A percentile compares a stretch with the other conserved stretches of the same genome.
Evolutionary conservation across 2,113 vertebrate genomes (phyloP).

Genomic region (Gulo gulo): DNA sequence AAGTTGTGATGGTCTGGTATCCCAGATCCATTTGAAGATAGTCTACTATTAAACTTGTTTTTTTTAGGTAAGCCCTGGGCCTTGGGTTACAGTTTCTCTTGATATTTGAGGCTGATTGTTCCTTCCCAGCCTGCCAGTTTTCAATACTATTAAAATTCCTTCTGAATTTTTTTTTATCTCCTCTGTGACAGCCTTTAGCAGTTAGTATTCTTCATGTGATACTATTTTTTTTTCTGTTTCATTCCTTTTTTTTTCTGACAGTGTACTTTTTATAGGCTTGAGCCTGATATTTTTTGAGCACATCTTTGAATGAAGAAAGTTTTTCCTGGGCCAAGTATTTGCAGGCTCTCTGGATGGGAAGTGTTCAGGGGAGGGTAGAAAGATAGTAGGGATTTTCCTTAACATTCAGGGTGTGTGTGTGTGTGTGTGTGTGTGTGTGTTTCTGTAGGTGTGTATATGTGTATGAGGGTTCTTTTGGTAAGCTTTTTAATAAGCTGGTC

Average conservation of each 20-base stretch:
- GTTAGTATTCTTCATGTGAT: neutral
- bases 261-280: neutral
- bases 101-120: neutral
- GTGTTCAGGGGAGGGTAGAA: neutral
- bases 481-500: neutral
- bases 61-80: neutral
- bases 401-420: neutral
- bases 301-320: neutral
- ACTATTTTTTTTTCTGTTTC: neutral
- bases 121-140: neutral
- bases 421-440: neutral
- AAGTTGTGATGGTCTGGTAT: neutral
- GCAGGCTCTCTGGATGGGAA: neutral
- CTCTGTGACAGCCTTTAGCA: neutral
- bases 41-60: neutral
- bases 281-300: neutral
- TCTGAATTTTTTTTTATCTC: neutral
- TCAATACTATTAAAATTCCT: neutral
- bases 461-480: neutral
- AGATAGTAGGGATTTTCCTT: neutral
- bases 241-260: neutral
- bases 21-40: neutral
- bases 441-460: neutral
- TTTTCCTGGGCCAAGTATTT: neutral
- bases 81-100: neutral